Conservation (phyloP, 1,140 invertebrate genomes). For the Hypsibius dujardini region DNA sequence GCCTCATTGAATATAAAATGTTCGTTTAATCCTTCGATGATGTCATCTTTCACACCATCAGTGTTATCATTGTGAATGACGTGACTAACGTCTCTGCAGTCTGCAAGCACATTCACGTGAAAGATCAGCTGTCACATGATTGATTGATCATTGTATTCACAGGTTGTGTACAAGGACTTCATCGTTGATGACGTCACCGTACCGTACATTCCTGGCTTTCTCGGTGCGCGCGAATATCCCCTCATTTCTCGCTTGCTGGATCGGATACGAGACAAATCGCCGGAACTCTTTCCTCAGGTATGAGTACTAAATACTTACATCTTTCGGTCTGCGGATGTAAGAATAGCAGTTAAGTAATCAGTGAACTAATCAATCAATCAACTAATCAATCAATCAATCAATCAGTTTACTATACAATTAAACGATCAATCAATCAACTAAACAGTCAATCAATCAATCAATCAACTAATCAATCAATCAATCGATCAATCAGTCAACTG, state of each 20-base stretch:
- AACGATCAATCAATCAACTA: too few species aligned
- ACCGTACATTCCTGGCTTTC: constrained; percentile 7
- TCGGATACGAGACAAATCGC: background rate
- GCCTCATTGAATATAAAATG: background rate
- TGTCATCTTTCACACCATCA: background rate
- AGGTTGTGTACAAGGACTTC: constrained; percentile 11
- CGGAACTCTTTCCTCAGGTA: constrained; percentile 11
- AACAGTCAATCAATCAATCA: too few species aligned
- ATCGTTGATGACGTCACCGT: background rate
- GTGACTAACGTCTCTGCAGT: background rate
- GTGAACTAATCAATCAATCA: too few species aligned
- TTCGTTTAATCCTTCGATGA: background rate
- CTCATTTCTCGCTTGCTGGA: background rate
- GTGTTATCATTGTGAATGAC: background rate
- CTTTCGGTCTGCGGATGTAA: too few species aligned
- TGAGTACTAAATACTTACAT: background rate
- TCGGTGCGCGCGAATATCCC: constrained; percentile 12
- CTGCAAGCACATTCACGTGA: too few species aligned
- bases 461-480: background rate
- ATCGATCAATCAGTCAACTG: background rate
- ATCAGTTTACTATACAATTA: too few species aligned
- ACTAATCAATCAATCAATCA: too few species aligned
- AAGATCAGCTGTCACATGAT: too few species aligned
- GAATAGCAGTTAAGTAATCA: too few species aligned
- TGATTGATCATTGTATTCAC: too few species aligned